A percentile compares a stretch with the other conserved stretches of the same genome.
Conservation (phyloP, 2,888 invertebrate genomes). For the Melieria picta region DNA sequence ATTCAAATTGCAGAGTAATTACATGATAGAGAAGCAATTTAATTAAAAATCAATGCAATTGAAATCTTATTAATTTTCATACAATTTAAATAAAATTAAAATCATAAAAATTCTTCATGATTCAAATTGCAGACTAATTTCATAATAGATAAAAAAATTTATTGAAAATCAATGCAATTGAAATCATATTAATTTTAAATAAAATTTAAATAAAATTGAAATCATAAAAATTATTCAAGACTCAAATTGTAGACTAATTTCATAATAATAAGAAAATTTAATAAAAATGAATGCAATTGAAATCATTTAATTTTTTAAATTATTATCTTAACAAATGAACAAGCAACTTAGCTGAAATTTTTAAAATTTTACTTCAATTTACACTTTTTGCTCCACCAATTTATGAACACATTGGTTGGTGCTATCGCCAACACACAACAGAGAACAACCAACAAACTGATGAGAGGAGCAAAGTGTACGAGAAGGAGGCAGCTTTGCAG, state of each 20-base stretch:
- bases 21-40: too few relatives aligned
- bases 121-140: not conserved
- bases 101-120: not conserved
- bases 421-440: not conserved
- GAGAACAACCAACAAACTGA: not conserved
- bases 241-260: not conserved
- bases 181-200: not conserved
- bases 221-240: not conserved
- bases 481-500: not conserved
- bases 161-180: not conserved
- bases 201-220: too few relatives aligned
- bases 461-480: not conserved
- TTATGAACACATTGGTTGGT: too few relatives aligned
- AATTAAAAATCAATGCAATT: too few relatives aligned
- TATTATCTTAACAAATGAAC: too few relatives aligned
- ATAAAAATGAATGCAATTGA: not conserved
- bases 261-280: not conserved
- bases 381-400: too few relatives aligned
- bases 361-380: too few relatives aligned
- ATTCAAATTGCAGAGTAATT: too few relatives aligned
- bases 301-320: not conserved
- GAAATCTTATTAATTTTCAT: too few relatives aligned
- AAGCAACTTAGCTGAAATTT: too few relatives aligned
- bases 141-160: not conserved
- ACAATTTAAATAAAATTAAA: too few relatives aligned